Evolutionary conservation across 2,797 vertebrate genomes (phyloP), one percentile per base, ranked within the genome.

Genomic region (Zenarchopterus dispar): DNA sequence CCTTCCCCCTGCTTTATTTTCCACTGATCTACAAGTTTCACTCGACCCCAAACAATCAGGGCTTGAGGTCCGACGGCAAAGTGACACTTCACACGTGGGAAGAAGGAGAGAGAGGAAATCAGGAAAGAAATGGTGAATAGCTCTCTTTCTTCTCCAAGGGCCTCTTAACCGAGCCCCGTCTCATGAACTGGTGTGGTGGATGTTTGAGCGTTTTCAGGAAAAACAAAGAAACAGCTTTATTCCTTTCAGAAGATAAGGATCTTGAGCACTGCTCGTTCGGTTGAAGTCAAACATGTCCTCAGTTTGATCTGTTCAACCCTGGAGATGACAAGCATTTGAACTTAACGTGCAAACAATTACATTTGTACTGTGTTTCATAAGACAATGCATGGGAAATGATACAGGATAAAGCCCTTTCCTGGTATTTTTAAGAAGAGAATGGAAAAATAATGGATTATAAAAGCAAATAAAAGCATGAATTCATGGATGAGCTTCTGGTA

Each of bases 31-130:
- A 60, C 5, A 22, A 61, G 52, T 68, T 72, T 69, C 77, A 24
- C 70, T 39, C 55, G 64, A 70, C 81, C 84, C 83, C 54, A 54
- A 56, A 63, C 84, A 66, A 74, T 65, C 79, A 64, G 67, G 60
- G 77, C 75, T 54, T 6, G 45, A 82, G 85, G 80, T 89, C 89
- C 39, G 73, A 89, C 76, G 62, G 75, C 81, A 76, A 83, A 91
- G 82, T 84, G 88, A 88, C 87, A 85, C 86, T 88, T 90, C 82
- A 84, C 78, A 82, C 81, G 81, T 63, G 64, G 61, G 67, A 78
- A 70, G 76, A 73, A 61, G 77, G 60, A 80, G 75, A 74, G 69
- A 62, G 81, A 82, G 83, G 72, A 80, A 80, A 78, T 50, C 63
- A 75, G 78, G 56, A 66, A 57, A 53, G 65, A 36, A 23, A 63